phyloP scores from a whole-genome alignment of 2,113 vertebrate species.

The Sardina pilchardus region DNA sequence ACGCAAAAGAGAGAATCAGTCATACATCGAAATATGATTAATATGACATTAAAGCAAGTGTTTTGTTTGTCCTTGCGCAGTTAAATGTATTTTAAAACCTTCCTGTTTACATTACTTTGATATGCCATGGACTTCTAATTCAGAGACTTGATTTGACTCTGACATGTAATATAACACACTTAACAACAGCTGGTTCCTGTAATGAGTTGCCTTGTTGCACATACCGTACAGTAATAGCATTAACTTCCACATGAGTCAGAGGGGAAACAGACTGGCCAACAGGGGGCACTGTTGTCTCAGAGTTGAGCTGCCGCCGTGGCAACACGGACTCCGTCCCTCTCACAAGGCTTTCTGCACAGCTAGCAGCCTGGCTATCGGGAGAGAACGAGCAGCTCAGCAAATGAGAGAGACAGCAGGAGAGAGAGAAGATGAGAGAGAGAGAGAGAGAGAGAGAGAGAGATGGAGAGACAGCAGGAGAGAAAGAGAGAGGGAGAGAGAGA shows the following conservation, averaged over 20 bases:
- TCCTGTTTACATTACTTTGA: neutral
- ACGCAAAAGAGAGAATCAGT: neutral
- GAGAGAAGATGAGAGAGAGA: slow-evolving; percentile 51
- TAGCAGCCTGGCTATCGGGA: slow-evolving; percentile 55
- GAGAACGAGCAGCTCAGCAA: slow-evolving; percentile 7
- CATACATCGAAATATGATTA: neutral
- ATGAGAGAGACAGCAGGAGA: slow-evolving; percentile 53
- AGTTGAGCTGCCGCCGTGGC: slow-evolving; percentile 39
- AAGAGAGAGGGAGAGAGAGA: slow-evolving; percentile 59
- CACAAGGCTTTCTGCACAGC: slow-evolving; percentile 35
- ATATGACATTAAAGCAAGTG: too few species aligned
- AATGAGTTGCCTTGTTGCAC: neutral
- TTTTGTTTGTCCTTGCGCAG: neutral
- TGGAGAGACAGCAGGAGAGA: slow-evolving; percentile 64
- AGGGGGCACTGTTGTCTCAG: slow-evolving; percentile 76
- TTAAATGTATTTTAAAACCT: neutral
- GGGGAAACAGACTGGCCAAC: slow-evolving; percentile 47
- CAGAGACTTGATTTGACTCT: neutral
- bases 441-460: slow-evolving; percentile 35
- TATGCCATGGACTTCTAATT: neutral
- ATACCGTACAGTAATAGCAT: neutral
- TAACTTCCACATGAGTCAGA: neutral
- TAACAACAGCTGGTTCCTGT: neutral
- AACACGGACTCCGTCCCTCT: neutral
- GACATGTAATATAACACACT: neutral